Percentiles rank a stretch among this genome's conserved stretches.
These are phyloP conservation scores for Stenichneumon culpator DNA, from an alignment of 2,888 invertebrate genomes.

Conservation along the genomic window DNA sequence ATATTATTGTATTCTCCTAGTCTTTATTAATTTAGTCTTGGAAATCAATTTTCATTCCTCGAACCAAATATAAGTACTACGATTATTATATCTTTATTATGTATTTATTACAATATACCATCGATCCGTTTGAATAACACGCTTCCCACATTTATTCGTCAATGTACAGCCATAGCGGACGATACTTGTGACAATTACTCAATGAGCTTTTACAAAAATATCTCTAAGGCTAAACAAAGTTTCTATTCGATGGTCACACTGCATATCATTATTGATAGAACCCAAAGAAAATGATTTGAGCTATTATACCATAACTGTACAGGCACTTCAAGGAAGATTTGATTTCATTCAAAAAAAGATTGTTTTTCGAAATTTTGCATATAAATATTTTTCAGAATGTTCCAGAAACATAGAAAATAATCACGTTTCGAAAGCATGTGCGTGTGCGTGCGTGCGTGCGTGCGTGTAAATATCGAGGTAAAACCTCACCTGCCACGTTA, in stretches of 20 bases:
- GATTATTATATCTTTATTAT: constrained; percentile 17
- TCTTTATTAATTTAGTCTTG: constrained; percentile 35
- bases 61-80: constrained; percentile 26
- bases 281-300: no score
- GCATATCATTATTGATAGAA: neutral
- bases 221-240: neutral
- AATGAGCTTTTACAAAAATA: neutral
- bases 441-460: no score
- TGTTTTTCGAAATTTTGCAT: no score
- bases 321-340: no score
- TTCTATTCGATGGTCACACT: neutral
- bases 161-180: neutral
- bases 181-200: neutral
- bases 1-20: constrained; percentile 37
- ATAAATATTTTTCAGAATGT: no score
- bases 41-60: constrained; percentile 18
- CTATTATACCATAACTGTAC: no score
- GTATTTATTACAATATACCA: constrained; percentile 30
- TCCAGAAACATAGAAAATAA: no score
- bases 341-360: no score
- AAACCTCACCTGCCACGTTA: no score
- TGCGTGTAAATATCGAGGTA: no score
- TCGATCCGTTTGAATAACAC: neutral
- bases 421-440: no score
- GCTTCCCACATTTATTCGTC: neutral